Evolutionary conservation across 2,888 invertebrate species (phyloP), one percentile per base, ranked within the genome.

Genomic region (Epirrhoe alternata): DNA sequence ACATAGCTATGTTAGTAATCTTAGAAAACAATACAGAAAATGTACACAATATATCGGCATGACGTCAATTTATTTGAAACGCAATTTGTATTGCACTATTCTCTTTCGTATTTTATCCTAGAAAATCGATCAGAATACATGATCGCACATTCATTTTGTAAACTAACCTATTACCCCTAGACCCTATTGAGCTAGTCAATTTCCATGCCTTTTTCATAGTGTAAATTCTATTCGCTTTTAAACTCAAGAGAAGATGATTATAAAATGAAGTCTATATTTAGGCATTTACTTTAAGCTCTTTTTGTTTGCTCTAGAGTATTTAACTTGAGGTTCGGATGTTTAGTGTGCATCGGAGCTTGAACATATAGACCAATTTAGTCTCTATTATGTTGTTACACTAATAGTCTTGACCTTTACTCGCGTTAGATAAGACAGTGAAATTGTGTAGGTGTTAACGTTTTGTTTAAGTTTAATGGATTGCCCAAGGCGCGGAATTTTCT

Each of bases 281-380:
- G 8, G 3, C 38, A 42, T 42, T 42, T 42, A 38, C 38, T 38
- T 38, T n/a, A 38, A 38, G 38, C 12, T 12, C 12, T 42, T 33
- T 42, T 42, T 42, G 38, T 42, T 12, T 42, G 38, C 38, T 12
- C 12, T 12, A 12, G n/a, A n/a, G 12, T 42, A 12, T 42, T 42
- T 42, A 42, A 42, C 12, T 12, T 42, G 38, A 42, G 38, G 16
- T 16, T 8, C 12, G 17, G 51, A 51, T 24, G 51, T 51, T 50
- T 51, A 17, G 30, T 51, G 51, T 51, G 24, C 51, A 51, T 1
- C 24, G 10, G 10, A 50, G 51, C 51, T 51, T 51, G 51, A 51
- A 51, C 51, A 51, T 10, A 51, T 51, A 30, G 30, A 51, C 51
- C 30, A 30, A 51, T 30, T 51, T 51, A 24, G 30, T 4, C 24